Evolutionary conservation across 2,113 vertebrate genomes (phyloP), one percentile per base, ranked within the genome.

Genomic region (Xyliphius kryptos): DNA sequence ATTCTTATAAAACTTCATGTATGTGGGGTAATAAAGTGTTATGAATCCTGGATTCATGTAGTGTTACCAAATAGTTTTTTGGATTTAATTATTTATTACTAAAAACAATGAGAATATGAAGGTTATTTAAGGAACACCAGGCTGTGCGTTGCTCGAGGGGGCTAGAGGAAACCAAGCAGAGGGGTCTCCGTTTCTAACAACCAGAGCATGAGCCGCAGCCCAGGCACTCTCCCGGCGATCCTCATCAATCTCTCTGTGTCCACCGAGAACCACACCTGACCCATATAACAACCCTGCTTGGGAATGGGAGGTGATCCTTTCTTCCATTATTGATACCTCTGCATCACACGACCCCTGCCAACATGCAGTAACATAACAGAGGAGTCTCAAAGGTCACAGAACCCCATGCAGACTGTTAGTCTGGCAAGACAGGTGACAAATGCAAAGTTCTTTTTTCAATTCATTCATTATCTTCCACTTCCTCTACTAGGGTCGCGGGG

Each of bases 161-260:
- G 75, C 73, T 59, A 57, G 38, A 66, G 66, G 51, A 69, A 53
- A 51, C 61, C 14, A 26, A 61, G 55, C 47, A 41, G 32, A 20
- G 66, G 63, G 69, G 61, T 54, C 37, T 54, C 58, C 16, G 14
- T 68, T 80, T 80, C 64, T 74, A 80, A 77, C 73, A 80, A 74
- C 72, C 36, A 22, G 59, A 63, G 60, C 53, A 44, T 16, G 63
- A 37, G 67, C 72, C 77, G 76, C 74, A 48, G 43, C 74, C 68
- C 78, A 62, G 38, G 61, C 72, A 50, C 77, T 83, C 75, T 81
- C 83, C 83, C 79, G 74, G 77, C 79, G 75, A 81, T 81, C 82
- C 78, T 88, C 86, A 89, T 88, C 82, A 89, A 86, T 88, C 84
- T 86, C 81, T 22, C 56, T 19, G 69, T 41, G 76, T 85, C 83